Conservation (phyloP, 2,888 invertebrate genomes). For the Trichopoda pennipes region DNA sequence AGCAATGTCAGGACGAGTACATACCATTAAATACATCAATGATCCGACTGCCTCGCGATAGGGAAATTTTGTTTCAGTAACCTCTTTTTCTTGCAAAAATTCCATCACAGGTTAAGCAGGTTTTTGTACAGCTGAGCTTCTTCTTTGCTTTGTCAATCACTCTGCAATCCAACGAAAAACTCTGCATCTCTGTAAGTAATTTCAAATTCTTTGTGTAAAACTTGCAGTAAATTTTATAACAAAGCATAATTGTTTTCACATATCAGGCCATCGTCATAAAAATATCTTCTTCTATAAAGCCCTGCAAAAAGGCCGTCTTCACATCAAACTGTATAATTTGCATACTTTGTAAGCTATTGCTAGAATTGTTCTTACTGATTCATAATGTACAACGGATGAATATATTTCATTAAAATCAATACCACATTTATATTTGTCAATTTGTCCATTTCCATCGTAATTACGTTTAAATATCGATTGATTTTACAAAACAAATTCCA, state of each 20-base stretch:
- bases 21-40: slow-evolving; percentile 26
- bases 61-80: slow-evolving; percentile 3
- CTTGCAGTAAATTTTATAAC: slow-evolving; percentile 11
- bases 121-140: slow-evolving; percentile 34
- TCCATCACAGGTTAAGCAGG: slow-evolving; percentile 18
- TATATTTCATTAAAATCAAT: slow-evolving; percentile 12
- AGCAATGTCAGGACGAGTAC: slow-evolving; percentile 32
- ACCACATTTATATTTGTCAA: slow-evolving; percentile 27
- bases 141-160: slow-evolving; percentile 24
- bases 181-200: slow-evolving; percentile 49
- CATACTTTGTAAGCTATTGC: slow-evolving; percentile 23
- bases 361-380: slow-evolving; percentile 30
- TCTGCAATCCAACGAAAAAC: slow-evolving; percentile 52
- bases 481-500: slow-evolving; percentile 4
- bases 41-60: slow-evolving; percentile 43
- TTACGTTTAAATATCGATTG: neutral
- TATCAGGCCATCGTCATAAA: slow-evolving; percentile 70
- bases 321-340: slow-evolving; percentile 25
- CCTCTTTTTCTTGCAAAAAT: slow-evolving; percentile 9
- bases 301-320: slow-evolving; percentile 6
- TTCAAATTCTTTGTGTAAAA: neutral
- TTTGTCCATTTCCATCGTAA: slow-evolving; percentile 13
- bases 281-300: neutral
- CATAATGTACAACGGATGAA: slow-evolving; percentile 27
- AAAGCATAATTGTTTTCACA: slow-evolving; percentile 52